A percentile compares a stretch with the other conserved stretches of the same genome.
Evolutionary conservation across 2,797 vertebrate genomes (phyloP).

Genomic region (Pangasius mekongensis): DNA sequence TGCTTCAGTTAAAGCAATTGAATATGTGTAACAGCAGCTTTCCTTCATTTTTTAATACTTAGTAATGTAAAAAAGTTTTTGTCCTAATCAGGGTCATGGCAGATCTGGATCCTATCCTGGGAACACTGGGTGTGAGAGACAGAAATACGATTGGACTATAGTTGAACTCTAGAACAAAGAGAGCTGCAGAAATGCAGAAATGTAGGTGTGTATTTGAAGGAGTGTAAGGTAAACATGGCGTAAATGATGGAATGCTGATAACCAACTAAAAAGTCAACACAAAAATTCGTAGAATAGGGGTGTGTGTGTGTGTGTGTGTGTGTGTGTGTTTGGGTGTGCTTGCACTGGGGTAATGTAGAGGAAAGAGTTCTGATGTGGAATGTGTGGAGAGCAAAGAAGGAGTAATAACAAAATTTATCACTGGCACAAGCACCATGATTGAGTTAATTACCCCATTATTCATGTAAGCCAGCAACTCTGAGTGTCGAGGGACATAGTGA

Average conservation of each 20-base stretch:
- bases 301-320: slow-evolving; percentile 12
- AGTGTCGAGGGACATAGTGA: slow-evolving; percentile 17
- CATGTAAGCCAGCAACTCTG: slow-evolving; percentile 54
- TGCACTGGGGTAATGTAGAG: slow-evolving; percentile 58
- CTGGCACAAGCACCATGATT: slow-evolving; percentile 57
- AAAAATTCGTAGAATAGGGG: background rate
- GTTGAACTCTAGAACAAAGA: background rate
- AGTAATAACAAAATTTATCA: slow-evolving; percentile 61
- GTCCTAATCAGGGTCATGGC: background rate
- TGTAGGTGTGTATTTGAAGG: background rate
- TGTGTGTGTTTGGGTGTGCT: background rate
- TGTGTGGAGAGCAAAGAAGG: slow-evolving; percentile 53
- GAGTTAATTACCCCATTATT: slow-evolving; percentile 63
- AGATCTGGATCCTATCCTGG: background rate
- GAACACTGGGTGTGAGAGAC: background rate
- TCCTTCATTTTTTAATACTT: background rate
- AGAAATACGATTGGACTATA: background rate
- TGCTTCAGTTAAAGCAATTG: background rate
- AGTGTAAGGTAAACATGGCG: background rate
- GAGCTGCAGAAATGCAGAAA: background rate
- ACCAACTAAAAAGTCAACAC: background rate
- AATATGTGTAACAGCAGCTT: background rate
- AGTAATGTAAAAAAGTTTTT: background rate
- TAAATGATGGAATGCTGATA: slow-evolving; percentile 1
- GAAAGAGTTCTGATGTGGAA: slow-evolving; percentile 59